These are phyloP conservation scores for Gymnocheta viridis DNA, from an alignment of 2,888 invertebrate species.

Conservation along the genomic window DNA sequence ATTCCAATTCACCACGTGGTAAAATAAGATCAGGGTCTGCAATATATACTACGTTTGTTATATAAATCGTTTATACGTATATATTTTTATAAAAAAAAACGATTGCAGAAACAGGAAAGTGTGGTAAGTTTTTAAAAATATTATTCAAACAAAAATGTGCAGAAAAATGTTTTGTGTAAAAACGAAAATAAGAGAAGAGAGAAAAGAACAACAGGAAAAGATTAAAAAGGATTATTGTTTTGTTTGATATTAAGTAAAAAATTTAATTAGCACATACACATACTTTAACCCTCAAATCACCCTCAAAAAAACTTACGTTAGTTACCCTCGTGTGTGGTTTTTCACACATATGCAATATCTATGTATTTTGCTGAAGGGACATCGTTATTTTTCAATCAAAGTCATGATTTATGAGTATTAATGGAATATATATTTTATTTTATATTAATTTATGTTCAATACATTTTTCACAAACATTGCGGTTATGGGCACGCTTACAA, in stretches of 20 bases:
- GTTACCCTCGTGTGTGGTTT: too few species aligned
- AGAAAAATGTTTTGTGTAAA: not conserved
- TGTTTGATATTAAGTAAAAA: not conserved
- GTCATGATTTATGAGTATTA: too few species aligned
- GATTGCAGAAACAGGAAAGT: not conserved
- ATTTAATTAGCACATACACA: not conserved
- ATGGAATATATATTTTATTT: too few species aligned
- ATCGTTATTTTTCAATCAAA: too few species aligned
- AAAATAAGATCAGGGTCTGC: conserved; percentile 83
- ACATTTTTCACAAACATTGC: too few species aligned
- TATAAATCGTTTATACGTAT: conserved; percentile 68
- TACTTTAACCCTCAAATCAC: too few species aligned
- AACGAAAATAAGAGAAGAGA: not conserved
- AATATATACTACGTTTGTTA: conserved; percentile 82
- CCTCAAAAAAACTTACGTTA: too few species aligned
- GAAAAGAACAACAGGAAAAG: conserved; percentile 28
- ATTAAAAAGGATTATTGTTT: conserved; percentile 3
- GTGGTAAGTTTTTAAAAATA: not conserved
- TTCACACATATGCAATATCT: too few species aligned
- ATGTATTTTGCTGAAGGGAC: too few species aligned
- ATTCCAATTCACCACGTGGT: conserved; percentile 82
- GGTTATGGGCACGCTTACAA: too few species aligned
- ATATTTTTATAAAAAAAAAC: not conserved
- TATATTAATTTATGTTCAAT: too few species aligned
- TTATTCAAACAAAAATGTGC: not conserved